A percentile compares a stretch with the other conserved stretches of the same genome.
Conservation (phyloP, 92 coral and sea anemone species). For the Epizoanthus stellaris region DNA sequence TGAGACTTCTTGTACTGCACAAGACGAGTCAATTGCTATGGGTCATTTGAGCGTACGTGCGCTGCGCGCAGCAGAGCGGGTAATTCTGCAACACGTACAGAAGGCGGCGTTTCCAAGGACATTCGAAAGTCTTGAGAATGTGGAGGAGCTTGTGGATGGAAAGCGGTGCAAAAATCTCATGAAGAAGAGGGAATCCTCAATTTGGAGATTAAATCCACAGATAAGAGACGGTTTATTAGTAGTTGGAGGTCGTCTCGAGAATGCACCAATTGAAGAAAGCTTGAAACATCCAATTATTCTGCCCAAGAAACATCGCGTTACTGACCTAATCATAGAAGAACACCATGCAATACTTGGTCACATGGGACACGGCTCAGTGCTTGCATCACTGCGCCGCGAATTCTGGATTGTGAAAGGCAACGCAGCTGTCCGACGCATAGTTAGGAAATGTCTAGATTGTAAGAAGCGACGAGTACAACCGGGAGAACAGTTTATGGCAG, state of each 20-base stretch:
- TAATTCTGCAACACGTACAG: constrained; percentile 49
- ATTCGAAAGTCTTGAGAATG: not conserved
- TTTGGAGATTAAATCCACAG: constrained; percentile 8
- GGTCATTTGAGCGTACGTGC: constrained; percentile 45
- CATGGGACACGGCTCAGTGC: constrained; percentile 60
- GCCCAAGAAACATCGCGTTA: constrained; percentile 50
- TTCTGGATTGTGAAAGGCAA: constrained; percentile 69
- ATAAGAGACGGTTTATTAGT: constrained; percentile 25
- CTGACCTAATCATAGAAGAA: constrained; percentile 40
- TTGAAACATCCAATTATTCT: constrained; percentile 52
- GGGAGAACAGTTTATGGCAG: constrained; percentile 67
- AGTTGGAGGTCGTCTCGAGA: constrained; percentile 53
- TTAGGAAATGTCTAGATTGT: constrained; percentile 61
- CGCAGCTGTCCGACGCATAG: constrained; percentile 52
- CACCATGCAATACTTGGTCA: constrained; percentile 46
- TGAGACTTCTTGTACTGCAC: no score
- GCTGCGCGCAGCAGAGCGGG: constrained; percentile 45
- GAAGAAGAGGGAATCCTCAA: not conserved
- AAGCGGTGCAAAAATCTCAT: not conserved
- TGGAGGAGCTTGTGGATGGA: not conserved
- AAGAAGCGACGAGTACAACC: constrained; percentile 46
- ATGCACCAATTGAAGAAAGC: constrained; percentile 18
- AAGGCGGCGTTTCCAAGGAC: constrained; percentile 36
- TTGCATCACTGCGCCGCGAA: constrained; percentile 38
- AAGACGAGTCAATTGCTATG: not conserved